Evolutionary conservation across 2,113 vertebrate genomes (phyloP).

Genomic region (Ochotona princeps): DNA sequence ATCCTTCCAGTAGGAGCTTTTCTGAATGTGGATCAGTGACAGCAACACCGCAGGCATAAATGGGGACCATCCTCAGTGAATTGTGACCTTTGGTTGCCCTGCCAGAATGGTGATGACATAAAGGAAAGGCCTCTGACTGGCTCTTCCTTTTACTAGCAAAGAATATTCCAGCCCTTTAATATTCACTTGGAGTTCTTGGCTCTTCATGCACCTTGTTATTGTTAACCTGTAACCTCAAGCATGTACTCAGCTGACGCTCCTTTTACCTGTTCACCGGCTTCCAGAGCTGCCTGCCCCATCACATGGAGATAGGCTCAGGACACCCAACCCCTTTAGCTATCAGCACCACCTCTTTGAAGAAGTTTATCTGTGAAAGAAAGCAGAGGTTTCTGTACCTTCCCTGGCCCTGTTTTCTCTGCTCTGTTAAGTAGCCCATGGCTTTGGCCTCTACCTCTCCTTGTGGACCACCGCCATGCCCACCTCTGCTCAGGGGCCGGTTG

Average conservation of each 20-base stretch:
- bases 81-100: accelerated
- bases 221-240: neutral
- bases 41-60: too few relatives aligned
- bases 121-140: neutral
- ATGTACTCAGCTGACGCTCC: neutral
- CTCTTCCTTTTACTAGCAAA: neutral
- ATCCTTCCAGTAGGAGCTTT: neutral
- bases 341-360: neutral
- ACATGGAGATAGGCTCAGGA: neutral
- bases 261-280: neutral
- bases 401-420: neutral
- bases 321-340: neutral
- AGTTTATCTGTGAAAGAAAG: neutral
- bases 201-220: neutral
- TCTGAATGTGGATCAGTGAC: neutral
- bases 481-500: too few relatives aligned
- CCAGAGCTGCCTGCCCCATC: neutral
- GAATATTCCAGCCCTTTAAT: neutral
- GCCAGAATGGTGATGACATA: neutral
- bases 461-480: neutral
- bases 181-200: neutral
- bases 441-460: neutral
- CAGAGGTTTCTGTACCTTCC: neutral
- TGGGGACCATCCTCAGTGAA: neutral
- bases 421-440: neutral